Evolutionary conservation across 1,140 invertebrate genomes (phyloP), one percentile per base, ranked within the genome.

Genomic region (Zaprionus tsacasi): DNA sequence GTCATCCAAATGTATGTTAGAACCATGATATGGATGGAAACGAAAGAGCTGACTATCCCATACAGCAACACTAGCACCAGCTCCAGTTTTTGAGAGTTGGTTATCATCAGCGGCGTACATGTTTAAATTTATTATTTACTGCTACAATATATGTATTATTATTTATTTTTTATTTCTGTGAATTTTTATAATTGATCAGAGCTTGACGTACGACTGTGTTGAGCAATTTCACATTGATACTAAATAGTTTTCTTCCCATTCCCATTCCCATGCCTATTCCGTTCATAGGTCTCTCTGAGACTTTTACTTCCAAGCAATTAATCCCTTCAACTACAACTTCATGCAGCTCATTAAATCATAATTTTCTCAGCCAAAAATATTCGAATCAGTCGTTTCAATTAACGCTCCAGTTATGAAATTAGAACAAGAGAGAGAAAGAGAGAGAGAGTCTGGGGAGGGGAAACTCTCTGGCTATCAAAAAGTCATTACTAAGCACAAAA

Each of bases 21-120:
- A 95, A 11, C 98, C 98, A 93, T 98, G 98, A 91, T 96, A 97
- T 12, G 95, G 94, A 93, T 99, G 98, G 93, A 99, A 99, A 83
- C 96, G 93, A 65, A 96, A 95, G 58, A 96, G 93, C 92, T 91
- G 88, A 33, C 89, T 71, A 54, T 88, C 78, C 70, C 50, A 68
- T 17, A 17, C 65, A 11, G 7, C 55, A 57, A 27, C 55, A 63
- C 57, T 40, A 66, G 40, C 60, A 38, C 38, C 40, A 70, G 55
- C 55, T 33, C 30, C 55, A 43, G 59, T 64, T 63, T 58, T 74
- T 52, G 59, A 35, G 54, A 58, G 36, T 6, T 43, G 40, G 35
- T 55, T 60, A 43, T 89, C 78, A 57, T 81, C 78, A 69, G 52
- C 74, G 70, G 83, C 74, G 61, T 88, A 61, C 83, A 88, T 88